Conservation (phyloP, 2,888 invertebrate genomes). For the Acanthosepion esculentum region DNA sequence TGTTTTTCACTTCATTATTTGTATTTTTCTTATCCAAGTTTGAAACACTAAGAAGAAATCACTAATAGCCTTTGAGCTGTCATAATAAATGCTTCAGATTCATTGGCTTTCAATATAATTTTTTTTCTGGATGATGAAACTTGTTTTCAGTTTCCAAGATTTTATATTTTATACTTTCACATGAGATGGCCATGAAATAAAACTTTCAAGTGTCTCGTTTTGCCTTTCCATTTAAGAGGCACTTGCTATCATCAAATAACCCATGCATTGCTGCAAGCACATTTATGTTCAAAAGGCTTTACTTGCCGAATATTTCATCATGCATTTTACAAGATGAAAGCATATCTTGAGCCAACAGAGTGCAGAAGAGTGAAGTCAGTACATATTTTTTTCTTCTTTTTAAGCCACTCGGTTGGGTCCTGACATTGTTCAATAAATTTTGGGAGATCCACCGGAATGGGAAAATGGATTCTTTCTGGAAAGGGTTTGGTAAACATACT, state of each 20-base stretch:
- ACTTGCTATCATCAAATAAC: background rate
- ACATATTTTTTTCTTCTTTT: background rate
- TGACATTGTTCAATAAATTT: conserved; percentile 8
- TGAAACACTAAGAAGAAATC: too few relatives aligned
- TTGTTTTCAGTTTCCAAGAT: too few relatives aligned
- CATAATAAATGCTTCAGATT: too few relatives aligned
- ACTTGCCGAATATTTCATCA: background rate
- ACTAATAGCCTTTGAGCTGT: too few relatives aligned
- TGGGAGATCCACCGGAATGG: background rate
- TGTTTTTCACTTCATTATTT: too few relatives aligned
- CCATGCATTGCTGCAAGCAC: background rate
- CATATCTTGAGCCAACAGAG: background rate
- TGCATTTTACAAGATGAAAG: background rate
- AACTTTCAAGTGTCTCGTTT: background rate
- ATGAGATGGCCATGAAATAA: too few relatives aligned
- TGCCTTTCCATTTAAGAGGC: background rate
- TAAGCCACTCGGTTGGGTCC: background rate
- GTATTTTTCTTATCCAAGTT: too few relatives aligned
- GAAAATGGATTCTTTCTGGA: background rate
- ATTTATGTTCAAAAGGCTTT: background rate
- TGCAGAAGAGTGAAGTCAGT: background rate
- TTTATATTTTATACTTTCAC: too few relatives aligned
- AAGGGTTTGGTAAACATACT: background rate
- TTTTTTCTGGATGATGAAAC: too few relatives aligned
- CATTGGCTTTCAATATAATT: too few relatives aligned